phyloP scores from a whole-genome alignment of 1,140 invertebrate species.

The Zaprionus camerounensis region DNA sequence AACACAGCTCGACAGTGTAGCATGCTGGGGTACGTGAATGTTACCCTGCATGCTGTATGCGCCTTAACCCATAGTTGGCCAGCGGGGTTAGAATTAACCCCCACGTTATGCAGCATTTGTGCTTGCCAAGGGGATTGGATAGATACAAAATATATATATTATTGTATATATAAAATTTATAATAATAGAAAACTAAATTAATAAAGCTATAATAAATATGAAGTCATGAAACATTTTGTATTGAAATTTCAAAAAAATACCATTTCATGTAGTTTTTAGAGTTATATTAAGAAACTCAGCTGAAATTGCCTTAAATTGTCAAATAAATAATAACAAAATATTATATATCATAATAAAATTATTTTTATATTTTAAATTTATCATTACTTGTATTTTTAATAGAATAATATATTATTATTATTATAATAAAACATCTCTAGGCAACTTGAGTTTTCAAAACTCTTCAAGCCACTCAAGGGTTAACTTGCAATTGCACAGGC shows the following conservation, averaged over 20 bases:
- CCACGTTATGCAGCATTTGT: background rate
- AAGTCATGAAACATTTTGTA: background rate
- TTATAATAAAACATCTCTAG: too few relatives aligned
- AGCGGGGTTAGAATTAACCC: background rate
- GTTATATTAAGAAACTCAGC: background rate
- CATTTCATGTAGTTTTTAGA: too few relatives aligned
- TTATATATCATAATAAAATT: background rate
- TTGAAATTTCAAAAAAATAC: too few relatives aligned
- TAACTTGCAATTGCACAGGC: conserved; percentile 67
- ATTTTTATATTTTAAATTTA: too few relatives aligned
- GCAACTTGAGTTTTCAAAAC: background rate
- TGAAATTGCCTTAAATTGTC: background rate
- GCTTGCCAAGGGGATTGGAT: background rate
- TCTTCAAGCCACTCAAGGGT: conserved; percentile 23
- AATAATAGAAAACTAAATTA: background rate
- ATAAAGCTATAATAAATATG: background rate
- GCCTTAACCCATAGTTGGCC: conserved; percentile 50
- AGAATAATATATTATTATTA: too few relatives aligned
- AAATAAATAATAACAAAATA: background rate
- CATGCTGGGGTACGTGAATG: conserved; percentile 56
- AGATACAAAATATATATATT: background rate
- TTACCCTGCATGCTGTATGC: conserved; percentile 33
- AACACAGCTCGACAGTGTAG: conserved; percentile 62
- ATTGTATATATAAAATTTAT: background rate
- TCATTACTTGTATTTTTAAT: too few relatives aligned